Evolutionary conservation across 2,797 vertebrate species (phyloP).

Genomic region (Eospalax fontanierii): DNA sequence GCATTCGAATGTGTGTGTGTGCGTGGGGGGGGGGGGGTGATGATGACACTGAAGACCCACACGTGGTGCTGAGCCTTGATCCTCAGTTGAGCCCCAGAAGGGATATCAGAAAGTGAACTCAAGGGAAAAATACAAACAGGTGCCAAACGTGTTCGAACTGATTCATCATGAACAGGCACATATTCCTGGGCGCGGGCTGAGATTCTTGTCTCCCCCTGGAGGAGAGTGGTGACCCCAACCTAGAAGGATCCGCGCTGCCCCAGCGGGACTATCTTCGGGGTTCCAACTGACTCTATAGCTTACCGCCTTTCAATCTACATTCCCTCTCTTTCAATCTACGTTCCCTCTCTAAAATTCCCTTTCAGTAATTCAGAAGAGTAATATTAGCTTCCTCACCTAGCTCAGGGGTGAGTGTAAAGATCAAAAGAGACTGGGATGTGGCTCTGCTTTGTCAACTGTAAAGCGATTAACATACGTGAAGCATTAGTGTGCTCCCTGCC

Average conservation of each 20-base stretch:
- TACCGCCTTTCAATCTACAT: not conserved
- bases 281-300: not conserved
- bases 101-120: conserved; percentile 31
- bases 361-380: not conserved
- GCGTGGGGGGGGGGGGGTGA: no score
- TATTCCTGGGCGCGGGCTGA: conserved; percentile 61
- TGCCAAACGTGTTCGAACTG: conserved; percentile 74
- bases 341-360: not conserved
- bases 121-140: conserved; percentile 26
- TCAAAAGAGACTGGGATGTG: conserved; percentile 60
- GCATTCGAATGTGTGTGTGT: not conserved
- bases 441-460: conserved; percentile 44
- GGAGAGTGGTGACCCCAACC: conserved; percentile 61
- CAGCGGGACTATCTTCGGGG: not conserved
- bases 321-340: not conserved
- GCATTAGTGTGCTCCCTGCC: conserved; percentile 72
- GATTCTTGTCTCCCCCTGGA: conserved; percentile 44
- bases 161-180: conserved; percentile 78
- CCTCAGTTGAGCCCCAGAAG: conserved; percentile 12
- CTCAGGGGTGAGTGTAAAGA: conserved; percentile 27
- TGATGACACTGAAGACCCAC: not conserved
- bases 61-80: not conserved
- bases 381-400: not conserved
- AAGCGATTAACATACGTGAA: conserved; percentile 66
- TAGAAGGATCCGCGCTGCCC: conserved; percentile 59